These are phyloP conservation scores for Drosophila setifemur DNA, from an alignment of 1,140 invertebrate genomes.

Conservation along the genomic window DNA sequence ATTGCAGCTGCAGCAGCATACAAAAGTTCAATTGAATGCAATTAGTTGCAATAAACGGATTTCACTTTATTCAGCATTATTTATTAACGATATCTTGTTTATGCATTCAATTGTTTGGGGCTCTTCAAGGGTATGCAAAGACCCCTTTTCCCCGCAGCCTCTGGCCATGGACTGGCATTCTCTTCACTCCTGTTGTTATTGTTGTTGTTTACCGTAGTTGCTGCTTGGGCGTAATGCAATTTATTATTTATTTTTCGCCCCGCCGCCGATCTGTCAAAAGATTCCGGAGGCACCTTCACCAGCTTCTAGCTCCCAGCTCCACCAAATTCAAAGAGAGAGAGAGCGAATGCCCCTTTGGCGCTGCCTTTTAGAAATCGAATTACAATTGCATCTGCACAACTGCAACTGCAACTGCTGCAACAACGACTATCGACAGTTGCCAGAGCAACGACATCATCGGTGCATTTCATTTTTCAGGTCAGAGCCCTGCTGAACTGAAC, in stretches of 20 bases:
- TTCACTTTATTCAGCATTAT: conserved; percentile 41
- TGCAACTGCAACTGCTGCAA: conserved; percentile 9
- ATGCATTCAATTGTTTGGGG: conserved; percentile 2
- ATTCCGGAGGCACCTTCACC: too few species aligned
- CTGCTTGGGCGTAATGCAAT: too few species aligned
- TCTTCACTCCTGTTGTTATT: conserved; percentile 9
- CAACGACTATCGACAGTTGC: not conserved
- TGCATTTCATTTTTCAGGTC: conserved; percentile 54
- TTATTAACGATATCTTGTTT: conserved; percentile 48
- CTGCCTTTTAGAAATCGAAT: conserved; percentile 32
- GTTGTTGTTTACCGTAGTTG: not conserved
- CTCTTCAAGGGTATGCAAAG: not conserved
- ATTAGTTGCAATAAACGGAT: conserved; percentile 65
- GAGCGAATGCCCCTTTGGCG: too few species aligned
- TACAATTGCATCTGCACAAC: conserved; percentile 44
- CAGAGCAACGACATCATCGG: not conserved
- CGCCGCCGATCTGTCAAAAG: too few species aligned
- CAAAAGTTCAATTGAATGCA: conserved; percentile 55
- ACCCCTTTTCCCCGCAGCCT: not conserved
- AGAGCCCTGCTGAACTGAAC: conserved; percentile 58
- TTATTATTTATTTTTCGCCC: too few species aligned
- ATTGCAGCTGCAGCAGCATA: too few species aligned
- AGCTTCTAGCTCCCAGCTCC: not conserved
- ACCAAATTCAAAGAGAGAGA: too few species aligned
- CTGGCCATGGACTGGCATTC: not conserved